Conservation (phyloP, 2,113 vertebrate genomes). For the Pangasianodon gigas region DNA sequence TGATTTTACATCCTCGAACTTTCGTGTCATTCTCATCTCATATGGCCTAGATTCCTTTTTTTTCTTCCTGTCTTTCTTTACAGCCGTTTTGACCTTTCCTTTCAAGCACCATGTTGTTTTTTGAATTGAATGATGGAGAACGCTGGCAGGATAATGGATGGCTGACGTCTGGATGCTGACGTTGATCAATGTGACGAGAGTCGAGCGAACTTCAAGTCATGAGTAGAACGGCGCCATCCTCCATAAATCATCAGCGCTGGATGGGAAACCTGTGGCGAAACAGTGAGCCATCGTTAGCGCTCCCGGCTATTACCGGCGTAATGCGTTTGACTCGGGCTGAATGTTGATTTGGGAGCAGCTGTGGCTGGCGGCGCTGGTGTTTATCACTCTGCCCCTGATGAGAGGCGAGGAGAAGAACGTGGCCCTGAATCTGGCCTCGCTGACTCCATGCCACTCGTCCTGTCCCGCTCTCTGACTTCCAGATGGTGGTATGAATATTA, state of each 20-base stretch:
- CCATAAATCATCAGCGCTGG: conserved; percentile 23
- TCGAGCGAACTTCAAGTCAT: background rate
- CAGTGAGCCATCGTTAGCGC: background rate
- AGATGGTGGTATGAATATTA: conserved; percentile 36
- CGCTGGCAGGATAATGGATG: conserved; percentile 20
- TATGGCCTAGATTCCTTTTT: no score
- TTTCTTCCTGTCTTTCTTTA: background rate
- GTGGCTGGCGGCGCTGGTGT: conserved; percentile 18
- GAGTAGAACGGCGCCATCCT: background rate
- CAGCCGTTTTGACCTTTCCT: background rate
- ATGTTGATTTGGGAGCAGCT: background rate
- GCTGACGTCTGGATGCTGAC: conserved; percentile 17
- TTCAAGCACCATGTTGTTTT: conserved; percentile 18
- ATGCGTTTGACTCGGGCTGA: background rate
- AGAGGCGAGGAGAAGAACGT: background rate
- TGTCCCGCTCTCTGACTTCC: conserved; percentile 1
- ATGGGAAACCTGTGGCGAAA: conserved; percentile 6
- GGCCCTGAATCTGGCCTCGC: background rate
- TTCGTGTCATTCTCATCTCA: background rate
- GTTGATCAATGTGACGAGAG: conserved; percentile 35
- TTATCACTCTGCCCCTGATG: background rate
- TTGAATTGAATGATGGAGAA: conserved; percentile 14
- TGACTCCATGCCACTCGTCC: background rate
- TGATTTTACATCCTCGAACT: background rate
- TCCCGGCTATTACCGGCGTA: conserved; percentile 1